Evolutionary conservation across 2,888 invertebrate genomes (phyloP), one percentile per base, ranked within the genome.

Genomic region (Graphium colonna): DNA sequence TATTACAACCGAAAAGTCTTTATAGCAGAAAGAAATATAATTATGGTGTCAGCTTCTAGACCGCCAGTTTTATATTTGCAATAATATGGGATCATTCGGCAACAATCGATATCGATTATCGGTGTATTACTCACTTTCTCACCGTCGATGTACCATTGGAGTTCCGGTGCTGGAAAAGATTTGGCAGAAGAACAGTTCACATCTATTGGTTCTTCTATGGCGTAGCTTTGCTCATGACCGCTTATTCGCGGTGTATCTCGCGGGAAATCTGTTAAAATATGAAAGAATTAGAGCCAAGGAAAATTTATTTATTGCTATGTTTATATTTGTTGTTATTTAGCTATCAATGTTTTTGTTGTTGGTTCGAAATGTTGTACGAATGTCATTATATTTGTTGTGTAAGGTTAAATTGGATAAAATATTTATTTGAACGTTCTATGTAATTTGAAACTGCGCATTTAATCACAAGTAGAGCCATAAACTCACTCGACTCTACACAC

Each of bases 171-270:
- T 1, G 89, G 89, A 54, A 79, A 88, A 0, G 86, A 76, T 57
- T 75, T 79, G 3, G 84, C 79, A 8, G 88, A 86, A 1, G 88
- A 81, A 64, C 89, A 89, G 67, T 89, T 89, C 7, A 88, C 78
- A 43, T 87, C 79, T 5, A 88, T 66, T 1, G 75, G 73, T 43
- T 87, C 84, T 49, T 73, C 64, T 15, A 73, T 21, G 15, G 61
- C 57, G 62, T 88, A 88, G 0, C 62, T 49, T 17, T 75, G 77
- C 33, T 85, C 83, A 54, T 85, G 81, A 1, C 88, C 88, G 3
- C 75, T 75, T 55, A 89, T 82, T 4, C 75, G 77, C 2, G 89
- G 89, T 38, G 79, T 79, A 61, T 88, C 89, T 1, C 82, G 78
- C 0, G 88, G 85, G 52, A 88, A 82, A 67, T 81, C 88, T 88